Conservation (phyloP, 2,113 vertebrate species). For the Amblyopsis rosae region DNA sequence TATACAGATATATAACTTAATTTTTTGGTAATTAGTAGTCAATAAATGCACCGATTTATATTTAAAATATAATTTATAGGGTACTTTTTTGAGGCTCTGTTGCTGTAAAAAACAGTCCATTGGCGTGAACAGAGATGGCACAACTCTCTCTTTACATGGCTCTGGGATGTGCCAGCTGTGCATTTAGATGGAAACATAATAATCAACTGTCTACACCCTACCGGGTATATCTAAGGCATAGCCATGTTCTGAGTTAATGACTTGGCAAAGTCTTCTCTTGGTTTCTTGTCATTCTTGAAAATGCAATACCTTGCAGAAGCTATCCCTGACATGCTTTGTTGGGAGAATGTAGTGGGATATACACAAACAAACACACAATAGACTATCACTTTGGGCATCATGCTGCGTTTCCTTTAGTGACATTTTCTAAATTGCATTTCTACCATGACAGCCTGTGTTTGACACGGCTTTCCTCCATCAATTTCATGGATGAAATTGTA, state of each 20-base stretch:
- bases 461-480: constrained; percentile 18
- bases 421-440: constrained; percentile 34
- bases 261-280: constrained; percentile 12
- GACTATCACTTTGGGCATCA: constrained; percentile 28
- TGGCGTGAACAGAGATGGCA: no score
- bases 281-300: constrained; percentile 31
- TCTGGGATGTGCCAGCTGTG: background rate
- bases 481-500: constrained; percentile 18
- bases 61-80: no score
- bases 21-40: no score
- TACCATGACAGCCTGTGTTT: constrained; percentile 12
- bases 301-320: constrained; percentile 22
- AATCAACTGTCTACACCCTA: background rate
- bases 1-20: no score
- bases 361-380: constrained; percentile 18
- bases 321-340: constrained; percentile 4
- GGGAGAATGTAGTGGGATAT: constrained; percentile 1
- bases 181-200: constrained; percentile 15
- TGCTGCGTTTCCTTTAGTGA: constrained; percentile 29
- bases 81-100: no score
- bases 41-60: no score
- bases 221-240: constrained; percentile 7
- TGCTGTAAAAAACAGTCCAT: no score
- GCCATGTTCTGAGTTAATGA: constrained; percentile 23
- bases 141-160: no score